A percentile compares a stretch with the other conserved stretches of the same genome.
Conservation (phyloP, 1,140 invertebrate genomes). For the Drosophila obscura region DNA sequence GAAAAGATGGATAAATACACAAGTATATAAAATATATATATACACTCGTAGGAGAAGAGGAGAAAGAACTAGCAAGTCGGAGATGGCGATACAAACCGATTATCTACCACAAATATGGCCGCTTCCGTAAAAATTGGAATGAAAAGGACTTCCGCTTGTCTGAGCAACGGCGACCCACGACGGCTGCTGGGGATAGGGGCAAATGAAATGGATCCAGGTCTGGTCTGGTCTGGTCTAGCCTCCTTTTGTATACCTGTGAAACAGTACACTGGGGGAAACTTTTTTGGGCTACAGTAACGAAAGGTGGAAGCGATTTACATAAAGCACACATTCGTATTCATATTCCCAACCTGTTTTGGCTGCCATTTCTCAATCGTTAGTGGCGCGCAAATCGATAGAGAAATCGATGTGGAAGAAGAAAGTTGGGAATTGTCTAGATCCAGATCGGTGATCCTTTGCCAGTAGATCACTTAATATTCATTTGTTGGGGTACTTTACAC, state of each 20-base stretch:
- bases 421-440: too few species aligned
- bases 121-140: slow-evolving; percentile 61
- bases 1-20: not conserved
- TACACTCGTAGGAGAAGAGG: not conserved
- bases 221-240: not conserved
- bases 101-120: slow-evolving; percentile 77
- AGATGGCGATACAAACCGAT: slow-evolving; percentile 57
- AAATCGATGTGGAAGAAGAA: too few species aligned
- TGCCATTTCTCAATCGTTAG: too few species aligned
- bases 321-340: too few species aligned
- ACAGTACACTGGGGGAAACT: slow-evolving; percentile 6
- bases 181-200: not conserved
- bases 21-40: not conserved
- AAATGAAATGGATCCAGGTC: not conserved
- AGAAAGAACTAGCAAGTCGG: not conserved
- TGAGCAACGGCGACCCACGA: slow-evolving; percentile 24
- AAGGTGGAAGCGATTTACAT: too few species aligned
- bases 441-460: too few species aligned
- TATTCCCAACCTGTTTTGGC: too few species aligned
- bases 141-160: slow-evolving; percentile 69
- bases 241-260: slow-evolving; percentile 14
- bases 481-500: too few species aligned
- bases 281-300: too few species aligned
- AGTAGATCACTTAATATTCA: too few species aligned
- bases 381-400: too few species aligned